phyloP scores from a whole-genome alignment of 2,888 invertebrate genomes.

The Flexamia atlantica region DNA sequence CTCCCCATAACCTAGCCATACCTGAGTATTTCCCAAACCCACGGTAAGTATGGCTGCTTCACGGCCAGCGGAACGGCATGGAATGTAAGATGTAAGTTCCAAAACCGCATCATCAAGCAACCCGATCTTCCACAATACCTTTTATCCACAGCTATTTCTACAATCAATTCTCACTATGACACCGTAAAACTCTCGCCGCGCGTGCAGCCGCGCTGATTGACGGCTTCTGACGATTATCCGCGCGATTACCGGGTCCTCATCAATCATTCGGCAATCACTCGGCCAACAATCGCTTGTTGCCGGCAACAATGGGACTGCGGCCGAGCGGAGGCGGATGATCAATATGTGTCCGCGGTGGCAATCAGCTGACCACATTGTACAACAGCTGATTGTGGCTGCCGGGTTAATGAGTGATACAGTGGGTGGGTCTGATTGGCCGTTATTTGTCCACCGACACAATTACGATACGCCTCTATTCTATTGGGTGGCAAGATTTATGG shows the following conservation, averaged over 20 bases:
- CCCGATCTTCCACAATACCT: no score
- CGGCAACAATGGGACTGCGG: conserved; percentile 22
- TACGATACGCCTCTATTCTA: conserved; percentile 1
- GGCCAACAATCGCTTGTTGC: conserved; percentile 35
- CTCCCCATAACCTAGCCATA: no score
- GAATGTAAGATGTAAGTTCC: no score
- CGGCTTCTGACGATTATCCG: conserved; percentile 9
- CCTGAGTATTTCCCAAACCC: no score
- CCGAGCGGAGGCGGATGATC: conserved; percentile 3
- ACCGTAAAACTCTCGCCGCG: no score
- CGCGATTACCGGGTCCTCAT: background rate
- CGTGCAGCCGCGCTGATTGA: no score
- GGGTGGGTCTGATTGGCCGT: conserved; percentile 23
- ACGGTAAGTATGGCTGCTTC: no score
- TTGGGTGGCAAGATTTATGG: background rate
- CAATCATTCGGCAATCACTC: background rate
- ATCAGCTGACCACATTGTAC: conserved; percentile 39
- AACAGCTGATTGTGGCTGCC: conserved; percentile 16
- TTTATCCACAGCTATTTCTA: no score
- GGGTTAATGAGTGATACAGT: conserved; percentile 20
- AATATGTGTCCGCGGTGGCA: conserved; percentile 13
- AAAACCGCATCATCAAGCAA: no score
- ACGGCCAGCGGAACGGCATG: no score
- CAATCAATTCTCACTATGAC: no score
- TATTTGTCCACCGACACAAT: conserved; percentile 26